Evolutionary conservation across 2,113 vertebrate genomes (phyloP).

Genomic region (Hyperopisus bebe): DNA sequence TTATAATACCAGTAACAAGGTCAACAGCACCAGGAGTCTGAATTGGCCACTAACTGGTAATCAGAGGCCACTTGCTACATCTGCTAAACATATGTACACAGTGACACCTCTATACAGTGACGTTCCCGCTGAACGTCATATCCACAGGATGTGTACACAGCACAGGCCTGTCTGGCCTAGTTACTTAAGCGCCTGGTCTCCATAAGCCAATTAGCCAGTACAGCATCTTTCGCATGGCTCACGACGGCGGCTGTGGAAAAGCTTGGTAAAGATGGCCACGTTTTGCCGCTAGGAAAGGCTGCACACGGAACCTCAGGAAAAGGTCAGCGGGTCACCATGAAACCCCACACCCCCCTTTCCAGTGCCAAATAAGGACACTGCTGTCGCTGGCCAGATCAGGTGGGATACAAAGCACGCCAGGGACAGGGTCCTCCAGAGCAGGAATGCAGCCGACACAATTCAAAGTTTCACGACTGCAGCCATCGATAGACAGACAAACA

Average conservation of each 20-base stretch:
- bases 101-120: background rate
- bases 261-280: background rate
- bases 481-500: background rate
- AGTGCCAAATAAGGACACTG: background rate
- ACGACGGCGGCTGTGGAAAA: background rate
- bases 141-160: background rate
- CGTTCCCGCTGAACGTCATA: background rate
- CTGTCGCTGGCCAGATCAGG: no score
- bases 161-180: background rate
- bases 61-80: background rate
- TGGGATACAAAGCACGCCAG: background rate
- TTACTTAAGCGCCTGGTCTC: background rate
- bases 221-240: background rate
- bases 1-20: background rate
- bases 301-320: background rate
- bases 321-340: background rate
- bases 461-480: background rate
- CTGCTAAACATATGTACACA: background rate
- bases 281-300: background rate
- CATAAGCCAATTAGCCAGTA: background rate
- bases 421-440: background rate
- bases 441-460: background rate
- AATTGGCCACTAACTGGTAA: background rate
- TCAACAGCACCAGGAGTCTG: background rate
- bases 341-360: background rate